Evolutionary conservation across 1,140 invertebrate genomes (phyloP).

Genomic region (Drosophila funebris): DNA sequence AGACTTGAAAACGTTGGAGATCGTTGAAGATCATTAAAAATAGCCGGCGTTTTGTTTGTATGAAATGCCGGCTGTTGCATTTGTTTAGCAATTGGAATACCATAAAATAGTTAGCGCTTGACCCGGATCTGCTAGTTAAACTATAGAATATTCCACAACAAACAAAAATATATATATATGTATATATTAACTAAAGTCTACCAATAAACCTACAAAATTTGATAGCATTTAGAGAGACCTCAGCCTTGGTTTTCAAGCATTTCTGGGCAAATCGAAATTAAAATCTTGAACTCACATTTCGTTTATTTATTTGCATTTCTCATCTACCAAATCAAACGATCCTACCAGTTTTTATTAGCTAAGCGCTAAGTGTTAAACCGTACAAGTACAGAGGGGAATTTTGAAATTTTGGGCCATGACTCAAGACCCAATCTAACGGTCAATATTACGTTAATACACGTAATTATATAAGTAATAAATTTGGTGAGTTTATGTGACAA

Average conservation of each 20-base stretch:
- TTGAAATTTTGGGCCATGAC: slow-evolving; percentile 36
- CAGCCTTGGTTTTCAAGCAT: slow-evolving; percentile 48
- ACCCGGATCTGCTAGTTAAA: slow-evolving; percentile 48
- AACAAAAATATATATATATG: neutral
- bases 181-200: neutral
- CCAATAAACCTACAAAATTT: slow-evolving; percentile 16
- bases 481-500: neutral
- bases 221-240: neutral
- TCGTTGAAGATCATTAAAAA: slow-evolving; percentile 3
- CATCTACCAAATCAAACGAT: slow-evolving; percentile 60
- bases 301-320: slow-evolving; percentile 59
- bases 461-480: neutral
- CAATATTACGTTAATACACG: slow-evolving; percentile 4
- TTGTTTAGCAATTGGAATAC: slow-evolving; percentile 14
- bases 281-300: slow-evolving; percentile 53
- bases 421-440: slow-evolving; percentile 9
- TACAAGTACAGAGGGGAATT: slow-evolving; percentile 11
- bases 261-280: slow-evolving; percentile 19
- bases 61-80: slow-evolving; percentile 53
- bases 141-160: slow-evolving; percentile 11
- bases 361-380: slow-evolving; percentile 55
- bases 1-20: no score
- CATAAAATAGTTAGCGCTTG: slow-evolving; percentile 42
- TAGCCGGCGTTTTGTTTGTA: slow-evolving; percentile 54
- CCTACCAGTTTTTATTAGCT: slow-evolving; percentile 36